phyloP scores from a whole-genome alignment of 2,888 invertebrate genomes.

The Sesia apiformis region DNA sequence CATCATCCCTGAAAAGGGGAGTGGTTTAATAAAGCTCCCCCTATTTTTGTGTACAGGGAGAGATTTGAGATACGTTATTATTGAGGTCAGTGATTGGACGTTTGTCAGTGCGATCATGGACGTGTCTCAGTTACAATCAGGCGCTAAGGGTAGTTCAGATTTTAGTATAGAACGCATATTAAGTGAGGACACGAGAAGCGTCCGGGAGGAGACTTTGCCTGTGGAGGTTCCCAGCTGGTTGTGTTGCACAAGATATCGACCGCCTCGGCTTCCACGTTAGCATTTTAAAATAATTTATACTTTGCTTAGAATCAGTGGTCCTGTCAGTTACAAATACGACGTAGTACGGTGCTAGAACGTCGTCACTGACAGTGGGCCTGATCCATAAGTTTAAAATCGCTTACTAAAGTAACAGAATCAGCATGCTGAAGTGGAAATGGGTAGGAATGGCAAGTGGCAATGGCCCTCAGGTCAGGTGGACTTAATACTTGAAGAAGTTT shows the following conservation, averaged over 20 bases:
- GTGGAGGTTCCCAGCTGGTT: slow-evolving; percentile 72
- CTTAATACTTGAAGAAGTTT: too few species aligned
- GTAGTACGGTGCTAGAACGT: too few species aligned
- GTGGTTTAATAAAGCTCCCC: slow-evolving; percentile 9
- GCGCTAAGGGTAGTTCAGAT: slow-evolving; percentile 54
- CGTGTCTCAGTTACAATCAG: slow-evolving; percentile 37
- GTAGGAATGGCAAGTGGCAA: too few species aligned
- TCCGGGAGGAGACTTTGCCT: slow-evolving; percentile 14
- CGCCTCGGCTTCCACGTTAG: slow-evolving; percentile 81
- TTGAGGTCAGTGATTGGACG: slow-evolving; percentile 2
- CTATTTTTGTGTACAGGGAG: slow-evolving; percentile 22
- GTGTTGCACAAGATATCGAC: slow-evolving; percentile 81
- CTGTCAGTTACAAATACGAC: too few species aligned
- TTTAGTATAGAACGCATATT: slow-evolving; percentile 78
- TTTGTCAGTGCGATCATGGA: slow-evolving; percentile 36
- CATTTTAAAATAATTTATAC: slow-evolving; percentile 10
- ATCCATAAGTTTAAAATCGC: too few species aligned
- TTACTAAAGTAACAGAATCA: too few species aligned
- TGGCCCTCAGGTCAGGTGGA: too few species aligned
- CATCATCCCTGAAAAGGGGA: slow-evolving; percentile 1
- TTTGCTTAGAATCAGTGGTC: not conserved
- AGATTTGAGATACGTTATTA: slow-evolving; percentile 9
- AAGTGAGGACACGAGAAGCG: slow-evolving; percentile 48
- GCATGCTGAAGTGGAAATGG: too few species aligned
- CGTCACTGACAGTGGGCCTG: too few species aligned